Base-by-base conservation (phyloP, 1,140 invertebrate genomes). In the Caenorhabditis latens region DNA sequence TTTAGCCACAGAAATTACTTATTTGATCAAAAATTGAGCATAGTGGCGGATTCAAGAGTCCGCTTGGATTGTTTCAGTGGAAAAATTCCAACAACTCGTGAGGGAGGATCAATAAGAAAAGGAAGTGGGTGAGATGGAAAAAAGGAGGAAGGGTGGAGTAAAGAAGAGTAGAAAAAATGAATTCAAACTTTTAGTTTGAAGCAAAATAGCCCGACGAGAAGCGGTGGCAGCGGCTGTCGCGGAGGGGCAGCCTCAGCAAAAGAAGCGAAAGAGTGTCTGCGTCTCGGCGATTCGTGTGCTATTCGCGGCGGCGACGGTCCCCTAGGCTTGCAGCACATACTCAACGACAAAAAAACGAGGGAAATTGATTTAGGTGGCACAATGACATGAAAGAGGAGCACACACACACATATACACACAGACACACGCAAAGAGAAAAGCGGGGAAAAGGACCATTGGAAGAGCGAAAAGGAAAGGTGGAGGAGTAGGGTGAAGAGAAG, bases 341-440 rank as follows among this genome's bases (percentile, higher is more conserved):
- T 79, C 71, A 79, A 79, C 71, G 71, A 50, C 71, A 79, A 79
- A 79, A 65, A 79, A 79, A 79, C 43, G 71, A 79, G 71, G 71
- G 71, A 79, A 79, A 79, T 79, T 79, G 71, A 79, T 79, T 79
- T 79, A 79, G 71, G 71, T 79, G 71, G 71, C 71, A 79, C 71
- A 79, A 79, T 79, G 71, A 79, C 71, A 79, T 53, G 71, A 79
- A 79, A 79, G 46, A 79, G 46, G 71, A 79, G 71, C 71, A 79
- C 71, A 79, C 71, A 71, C 42, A 71, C 0, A 43, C 40, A 71
- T 40, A 43, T 4, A 19, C 65, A 46, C 0, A 19, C 13, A 71
- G n/a, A n/a, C n/a, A 32, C 32, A 32, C 32, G 32, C 11, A 42
- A 71, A 32, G 43, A 19, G 43, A 50, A 42, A 43, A n/a, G 46